Evolutionary conservation across 2,888 invertebrate species (phyloP), one percentile per base, ranked within the genome.

Genomic region (Drosophila neotestacea): DNA sequence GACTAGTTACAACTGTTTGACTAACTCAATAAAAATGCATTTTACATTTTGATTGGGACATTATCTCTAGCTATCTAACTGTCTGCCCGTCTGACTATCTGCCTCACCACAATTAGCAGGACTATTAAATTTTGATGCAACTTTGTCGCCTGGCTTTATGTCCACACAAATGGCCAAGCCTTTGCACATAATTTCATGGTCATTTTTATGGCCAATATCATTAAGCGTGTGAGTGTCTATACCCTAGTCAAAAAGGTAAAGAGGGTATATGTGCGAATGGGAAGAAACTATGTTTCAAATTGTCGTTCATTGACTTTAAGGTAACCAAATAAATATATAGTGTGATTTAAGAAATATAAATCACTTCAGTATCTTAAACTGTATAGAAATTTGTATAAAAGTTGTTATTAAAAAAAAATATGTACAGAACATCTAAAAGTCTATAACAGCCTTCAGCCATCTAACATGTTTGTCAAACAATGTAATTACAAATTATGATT

Each of bases 21-120:
- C 70, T 70, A 82, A 85, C 81, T 76, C 79, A 79, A 85, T 82
- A 82, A 87, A 82, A 85, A 73, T 70, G 77, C 70, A 75, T 82
- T 85, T 82, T 65, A 73, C 69, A 73, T 72, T 87, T 87, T 85
- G 77, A 84, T 87, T 85, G 79, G 72, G 39, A 72, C 68, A 75
- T 85, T 79, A 87, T 71, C 79, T 69, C 36, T 30, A 7, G 10
- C 56, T 50, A 32, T 46, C 59, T 28, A 30, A n/a, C 47, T 13
- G n/a, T 39, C 50, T 11, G 32, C 22, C 46, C 42, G 46, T 39
- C 55, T 52, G 34, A 34, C 62, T 56, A 61, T 46, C 58, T 39
- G 52, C 46, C 38, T 27, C 55, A 27, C 59, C 62, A 63, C 71
- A 79, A 71, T 81, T 79, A 79, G 83, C 65, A 55, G 42, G 16